A percentile compares a stretch with the other conserved stretches of the same genome.
Evolutionary conservation across 2,113 vertebrate species (phyloP).

Genomic region (Promerops cafer): DNA sequence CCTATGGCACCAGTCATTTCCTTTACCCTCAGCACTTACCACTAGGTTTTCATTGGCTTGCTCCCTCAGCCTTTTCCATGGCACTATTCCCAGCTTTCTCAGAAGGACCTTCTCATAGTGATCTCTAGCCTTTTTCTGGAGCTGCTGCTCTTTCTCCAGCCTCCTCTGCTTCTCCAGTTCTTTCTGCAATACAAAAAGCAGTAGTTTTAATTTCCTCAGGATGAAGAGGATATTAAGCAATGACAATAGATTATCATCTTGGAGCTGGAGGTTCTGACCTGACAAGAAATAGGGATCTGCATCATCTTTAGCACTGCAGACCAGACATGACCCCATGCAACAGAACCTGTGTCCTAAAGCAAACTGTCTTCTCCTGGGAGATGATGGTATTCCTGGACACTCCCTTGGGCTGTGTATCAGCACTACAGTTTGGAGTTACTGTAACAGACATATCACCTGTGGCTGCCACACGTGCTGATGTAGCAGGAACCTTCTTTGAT

Average conservation of each 20-base stretch:
- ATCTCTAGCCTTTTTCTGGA: constrained; percentile 71
- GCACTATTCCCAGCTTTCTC: constrained; percentile 75
- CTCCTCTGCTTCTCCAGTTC: constrained; percentile 82
- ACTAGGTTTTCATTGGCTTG: constrained; percentile 67
- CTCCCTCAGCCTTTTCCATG: constrained; percentile 83
- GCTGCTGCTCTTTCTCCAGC: constrained; percentile 72
- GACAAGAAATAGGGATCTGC: neutral
- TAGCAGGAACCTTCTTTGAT: neutral
- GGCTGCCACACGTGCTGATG: neutral
- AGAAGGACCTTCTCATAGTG: constrained; percentile 79
- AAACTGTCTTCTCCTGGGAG: neutral
- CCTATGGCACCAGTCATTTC: neutral
- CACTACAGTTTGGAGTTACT: neutral
- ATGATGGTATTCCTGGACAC: neutral
- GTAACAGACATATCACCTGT: neutral
- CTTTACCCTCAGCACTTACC: constrained; percentile 64
- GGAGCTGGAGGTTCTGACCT: neutral
- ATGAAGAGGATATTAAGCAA: neutral
- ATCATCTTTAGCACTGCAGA: neutral
- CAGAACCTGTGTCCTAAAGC: neutral
- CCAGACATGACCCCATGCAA: neutral
- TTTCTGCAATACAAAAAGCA: constrained; percentile 68
- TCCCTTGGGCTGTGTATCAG: neutral
- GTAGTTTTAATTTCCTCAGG: neutral
- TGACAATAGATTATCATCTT: neutral